A percentile compares a stretch with the other conserved stretches of the same genome.
These are phyloP conservation scores for Dorcus hopei DNA, from an alignment of 2,888 invertebrate genomes.

Conservation along the genomic window DNA sequence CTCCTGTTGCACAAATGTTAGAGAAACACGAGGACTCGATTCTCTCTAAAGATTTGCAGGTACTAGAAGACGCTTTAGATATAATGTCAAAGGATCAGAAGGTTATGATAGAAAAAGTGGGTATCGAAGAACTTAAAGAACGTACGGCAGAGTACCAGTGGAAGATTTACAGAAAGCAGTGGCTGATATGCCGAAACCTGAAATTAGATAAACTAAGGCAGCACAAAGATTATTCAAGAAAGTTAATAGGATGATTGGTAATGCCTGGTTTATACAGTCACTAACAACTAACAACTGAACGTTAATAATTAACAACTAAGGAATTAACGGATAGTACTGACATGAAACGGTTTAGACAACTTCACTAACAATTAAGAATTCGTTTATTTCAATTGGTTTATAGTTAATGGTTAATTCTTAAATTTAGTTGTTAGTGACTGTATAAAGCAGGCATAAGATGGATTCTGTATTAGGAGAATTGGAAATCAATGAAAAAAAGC, in stretches of 20 bases:
- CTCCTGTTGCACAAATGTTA: constrained; percentile 27
- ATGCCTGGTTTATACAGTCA: no score
- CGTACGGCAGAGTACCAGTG: constrained; percentile 89
- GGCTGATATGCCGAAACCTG: constrained; percentile 62
- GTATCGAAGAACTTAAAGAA: constrained; percentile 83
- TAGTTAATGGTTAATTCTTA: no score
- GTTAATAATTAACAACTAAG: no score
- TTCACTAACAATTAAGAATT: no score
- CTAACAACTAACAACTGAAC: no score
- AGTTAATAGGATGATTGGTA: constrained; percentile 83
- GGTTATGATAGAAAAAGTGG: constrained; percentile 84
- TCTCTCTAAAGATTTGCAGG: constrained; percentile 73
- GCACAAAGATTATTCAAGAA: constrained; percentile 80
- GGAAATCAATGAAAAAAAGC: constrained; percentile 70
- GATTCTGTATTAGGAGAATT: constrained; percentile 72
- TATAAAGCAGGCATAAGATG: no score
- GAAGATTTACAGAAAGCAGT: constrained; percentile 78
- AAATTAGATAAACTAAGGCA: constrained; percentile 78
- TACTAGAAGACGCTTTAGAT: constrained; percentile 85
- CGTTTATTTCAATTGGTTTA: no score
- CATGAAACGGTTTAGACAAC: no score
- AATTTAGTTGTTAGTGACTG: no score
- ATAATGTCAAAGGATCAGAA: constrained; percentile 76
- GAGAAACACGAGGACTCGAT: constrained; percentile 33
- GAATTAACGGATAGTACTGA: no score